phyloP scores from a whole-genome alignment of 2,888 invertebrate species.

The Caenorhabditis panamensis region DNA sequence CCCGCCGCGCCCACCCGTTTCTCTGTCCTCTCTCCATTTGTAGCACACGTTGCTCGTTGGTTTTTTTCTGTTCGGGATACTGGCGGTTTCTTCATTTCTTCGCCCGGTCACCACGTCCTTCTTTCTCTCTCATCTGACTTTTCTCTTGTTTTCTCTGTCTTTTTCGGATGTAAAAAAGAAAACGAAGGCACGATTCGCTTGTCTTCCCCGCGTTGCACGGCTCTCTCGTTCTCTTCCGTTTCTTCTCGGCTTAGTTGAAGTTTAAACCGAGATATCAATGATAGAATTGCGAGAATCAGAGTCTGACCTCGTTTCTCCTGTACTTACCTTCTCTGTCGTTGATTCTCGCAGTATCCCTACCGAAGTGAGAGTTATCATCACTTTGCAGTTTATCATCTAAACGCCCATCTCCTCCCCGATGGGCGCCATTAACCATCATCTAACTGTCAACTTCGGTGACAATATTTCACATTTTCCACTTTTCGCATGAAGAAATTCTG shows the following conservation, averaged over 20 bases:
- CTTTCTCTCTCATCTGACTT: conserved; percentile 2
- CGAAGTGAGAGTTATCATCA: neutral
- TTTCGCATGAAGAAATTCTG: too few relatives aligned
- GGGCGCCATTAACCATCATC: neutral
- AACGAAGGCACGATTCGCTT: conserved; percentile 5
- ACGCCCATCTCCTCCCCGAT: conserved; percentile 3
- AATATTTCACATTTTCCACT: neutral
- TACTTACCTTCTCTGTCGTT: conserved; percentile 2
- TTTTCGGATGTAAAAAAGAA: neutral
- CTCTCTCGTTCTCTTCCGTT: neutral
- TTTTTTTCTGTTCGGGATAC: conserved; percentile 6
- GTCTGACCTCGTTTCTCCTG: neutral
- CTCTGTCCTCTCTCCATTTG: neutral
- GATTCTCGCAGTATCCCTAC: neutral
- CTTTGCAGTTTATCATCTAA: conserved; percentile 7
- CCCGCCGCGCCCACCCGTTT: neutral
- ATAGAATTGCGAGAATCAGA: neutral
- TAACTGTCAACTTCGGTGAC: neutral
- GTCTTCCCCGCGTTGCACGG: neutral
- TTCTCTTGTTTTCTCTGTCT: neutral
- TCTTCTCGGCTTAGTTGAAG: neutral
- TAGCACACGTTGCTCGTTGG: conserved; percentile 8
- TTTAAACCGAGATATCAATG: neutral
- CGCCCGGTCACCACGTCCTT: conserved; percentile 5
- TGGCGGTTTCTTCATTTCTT: conserved; percentile 6